These are phyloP conservation scores for Drosophila guanche DNA, from an alignment of 1,140 invertebrate genomes.

Conservation along the genomic window DNA sequence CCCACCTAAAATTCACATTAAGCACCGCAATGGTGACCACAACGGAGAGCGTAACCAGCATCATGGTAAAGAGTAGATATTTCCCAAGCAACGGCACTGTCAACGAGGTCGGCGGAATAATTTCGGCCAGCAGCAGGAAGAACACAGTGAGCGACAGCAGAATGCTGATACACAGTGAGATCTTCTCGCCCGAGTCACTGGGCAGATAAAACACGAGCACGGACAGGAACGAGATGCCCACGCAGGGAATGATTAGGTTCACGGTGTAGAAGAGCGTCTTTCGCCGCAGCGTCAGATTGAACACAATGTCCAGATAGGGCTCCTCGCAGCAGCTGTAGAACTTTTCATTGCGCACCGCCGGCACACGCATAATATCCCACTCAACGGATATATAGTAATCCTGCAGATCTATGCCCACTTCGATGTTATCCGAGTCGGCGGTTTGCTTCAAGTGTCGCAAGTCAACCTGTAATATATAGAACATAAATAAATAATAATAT, in stretches of 20 bases:
- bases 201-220: slow-evolving; percentile 99
- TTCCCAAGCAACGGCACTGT: slow-evolving; percentile 98
- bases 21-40: slow-evolving; percentile 98
- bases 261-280: slow-evolving; percentile 99
- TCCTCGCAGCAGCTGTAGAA: slow-evolving; percentile 96
- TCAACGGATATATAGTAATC: slow-evolving; percentile 98
- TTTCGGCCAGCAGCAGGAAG: slow-evolving; percentile 98
- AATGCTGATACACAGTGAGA: slow-evolving; percentile 99
- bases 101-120: slow-evolving; percentile 99
- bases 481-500: no score
- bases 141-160: slow-evolving; percentile 99
- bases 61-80: slow-evolving; percentile 99
- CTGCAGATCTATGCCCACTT: slow-evolving; percentile 94
- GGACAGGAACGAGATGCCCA: slow-evolving; percentile 98
- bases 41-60: slow-evolving; percentile 98
- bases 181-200: slow-evolving; percentile 98
- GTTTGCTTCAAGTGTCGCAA: slow-evolving; percentile 92
- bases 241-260: slow-evolving; percentile 97
- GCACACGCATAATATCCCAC: slow-evolving; percentile 97
- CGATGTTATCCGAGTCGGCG: slow-evolving; percentile 91
- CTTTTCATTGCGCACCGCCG: slow-evolving; percentile 93
- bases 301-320: slow-evolving; percentile 98
- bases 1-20: slow-evolving; percentile 97
- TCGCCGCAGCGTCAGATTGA: slow-evolving; percentile 97
- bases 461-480: slow-evolving; percentile 88